Conservation (phyloP, 2,888 invertebrate species). For the Drosophila multiciliata region DNA sequence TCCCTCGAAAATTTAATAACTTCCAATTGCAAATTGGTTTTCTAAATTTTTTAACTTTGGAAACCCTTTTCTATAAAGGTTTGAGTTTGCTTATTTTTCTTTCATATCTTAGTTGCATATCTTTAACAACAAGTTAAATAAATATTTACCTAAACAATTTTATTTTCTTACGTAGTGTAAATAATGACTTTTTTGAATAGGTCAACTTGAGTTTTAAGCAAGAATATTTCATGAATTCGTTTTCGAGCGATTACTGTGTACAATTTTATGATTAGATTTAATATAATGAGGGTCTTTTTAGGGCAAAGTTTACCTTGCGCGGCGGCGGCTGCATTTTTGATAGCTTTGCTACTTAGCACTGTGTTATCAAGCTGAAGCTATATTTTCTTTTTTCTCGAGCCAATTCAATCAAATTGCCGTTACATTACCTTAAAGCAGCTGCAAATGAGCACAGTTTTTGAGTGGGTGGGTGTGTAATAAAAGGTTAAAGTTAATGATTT, state of each 20-base stretch:
- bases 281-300: neutral
- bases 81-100: neutral
- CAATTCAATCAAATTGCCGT: constrained; percentile 47
- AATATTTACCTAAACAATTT: neutral
- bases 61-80: neutral
- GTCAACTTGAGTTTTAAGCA: no score
- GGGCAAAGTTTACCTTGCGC: constrained; percentile 89
- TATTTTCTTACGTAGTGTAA: neutral
- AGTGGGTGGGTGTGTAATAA: constrained; percentile 1
- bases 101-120: neutral
- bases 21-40: neutral
- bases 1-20: neutral
- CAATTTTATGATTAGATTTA: neutral
- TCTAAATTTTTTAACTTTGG: neutral
- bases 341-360: constrained; percentile 44
- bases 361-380: constrained; percentile 44
- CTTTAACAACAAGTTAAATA: neutral
- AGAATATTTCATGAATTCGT: neutral
- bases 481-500: constrained; percentile 29
- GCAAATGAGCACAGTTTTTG: constrained; percentile 26
- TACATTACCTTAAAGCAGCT: constrained; percentile 73
- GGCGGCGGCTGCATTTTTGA: constrained; percentile 92
- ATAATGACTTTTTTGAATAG: no score
- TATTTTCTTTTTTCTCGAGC: constrained; percentile 39
- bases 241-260: neutral